Evolutionary conservation across 2,888 invertebrate genomes (phyloP).

Genomic region (Marasmarcha lunaedactyla): DNA sequence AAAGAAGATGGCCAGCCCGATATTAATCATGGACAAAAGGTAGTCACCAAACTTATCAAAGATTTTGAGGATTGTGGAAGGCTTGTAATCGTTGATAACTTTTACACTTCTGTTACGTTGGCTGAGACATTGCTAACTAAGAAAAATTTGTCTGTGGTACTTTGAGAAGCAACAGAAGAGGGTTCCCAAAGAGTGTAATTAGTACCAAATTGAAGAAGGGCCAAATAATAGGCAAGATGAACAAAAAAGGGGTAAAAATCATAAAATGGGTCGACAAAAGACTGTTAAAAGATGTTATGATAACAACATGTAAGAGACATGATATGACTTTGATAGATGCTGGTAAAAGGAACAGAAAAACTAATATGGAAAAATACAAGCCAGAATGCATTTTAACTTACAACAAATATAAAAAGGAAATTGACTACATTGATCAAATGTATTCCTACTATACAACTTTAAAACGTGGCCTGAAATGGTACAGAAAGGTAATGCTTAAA

Average conservation of each 20-base stretch:
- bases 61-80: slow-evolving; percentile 16
- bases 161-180: slow-evolving; percentile 17
- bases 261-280: too few relatives aligned
- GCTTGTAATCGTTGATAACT: slow-evolving; percentile 22
- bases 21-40: slow-evolving; percentile 8
- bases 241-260: slow-evolving; percentile 17
- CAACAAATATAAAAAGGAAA: slow-evolving; percentile 20
- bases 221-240: slow-evolving; percentile 19
- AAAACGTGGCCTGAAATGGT: slow-evolving; percentile 20
- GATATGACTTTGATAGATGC: too few relatives aligned
- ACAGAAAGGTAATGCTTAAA: slow-evolving; percentile 19
- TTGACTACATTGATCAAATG: slow-evolving; percentile 20
- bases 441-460: slow-evolving; percentile 20
- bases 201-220: slow-evolving; percentile 19
- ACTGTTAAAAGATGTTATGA: too few relatives aligned
- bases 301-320: too few relatives aligned
- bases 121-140: slow-evolving; percentile 16
- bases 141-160: slow-evolving; percentile 20
- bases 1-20: slow-evolving; percentile 12
- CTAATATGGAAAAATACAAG: slow-evolving; percentile 6
- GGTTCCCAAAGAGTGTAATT: slow-evolving; percentile 18
- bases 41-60: slow-evolving; percentile 11
- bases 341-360: too few relatives aligned
- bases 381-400: slow-evolving; percentile 18
- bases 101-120: slow-evolving; percentile 20